Conservation (phyloP, 2,888 invertebrate species). For the Ennomos fuscantarius region DNA sequence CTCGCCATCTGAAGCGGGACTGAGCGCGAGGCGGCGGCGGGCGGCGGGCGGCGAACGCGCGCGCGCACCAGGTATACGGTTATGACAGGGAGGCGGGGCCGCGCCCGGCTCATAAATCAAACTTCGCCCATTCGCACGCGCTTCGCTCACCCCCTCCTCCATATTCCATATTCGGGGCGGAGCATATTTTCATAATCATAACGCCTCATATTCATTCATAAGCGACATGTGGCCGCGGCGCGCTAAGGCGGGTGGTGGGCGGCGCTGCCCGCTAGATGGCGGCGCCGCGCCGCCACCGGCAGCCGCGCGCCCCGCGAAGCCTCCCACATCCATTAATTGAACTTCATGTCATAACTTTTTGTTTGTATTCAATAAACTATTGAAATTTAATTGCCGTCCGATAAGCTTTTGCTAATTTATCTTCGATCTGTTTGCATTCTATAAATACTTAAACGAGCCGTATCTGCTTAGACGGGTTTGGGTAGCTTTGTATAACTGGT, state of each 20-base stretch:
- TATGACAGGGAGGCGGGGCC: conserved; percentile 89
- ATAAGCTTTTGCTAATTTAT: conserved; percentile 47
- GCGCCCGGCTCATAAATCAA: conserved; percentile 88
- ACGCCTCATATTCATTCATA: conserved; percentile 86
- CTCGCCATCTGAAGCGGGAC: conserved; percentile 85
- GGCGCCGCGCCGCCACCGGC: conserved; percentile 50
- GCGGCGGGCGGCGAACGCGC: conserved; percentile 76
- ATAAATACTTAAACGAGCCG: conserved; percentile 32
- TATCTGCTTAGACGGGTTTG: conserved; percentile 30
- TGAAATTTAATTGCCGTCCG: conserved; percentile 47
- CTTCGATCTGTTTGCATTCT: conserved; percentile 35
- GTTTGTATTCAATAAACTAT: conserved; percentile 63
- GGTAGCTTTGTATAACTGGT: conserved; percentile 33
- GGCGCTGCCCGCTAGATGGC: conserved; percentile 81
- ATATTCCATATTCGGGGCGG: conserved; percentile 86
- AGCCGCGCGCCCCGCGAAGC: conserved; percentile 72
- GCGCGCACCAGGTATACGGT: conserved; percentile 87
- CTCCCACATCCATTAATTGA: conserved; percentile 81
- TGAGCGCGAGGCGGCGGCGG: conserved; percentile 77
- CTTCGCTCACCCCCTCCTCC: conserved; percentile 86
- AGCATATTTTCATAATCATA: conserved; percentile 86
- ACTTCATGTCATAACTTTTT: conserved; percentile 78
- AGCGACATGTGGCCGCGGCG: conserved; percentile 73
- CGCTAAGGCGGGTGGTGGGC: conserved; percentile 68
- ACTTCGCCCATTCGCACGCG: conserved; percentile 88